Evolutionary conservation across 2,797 vertebrate genomes (phyloP).

Genomic region (Manis javanica): DNA sequence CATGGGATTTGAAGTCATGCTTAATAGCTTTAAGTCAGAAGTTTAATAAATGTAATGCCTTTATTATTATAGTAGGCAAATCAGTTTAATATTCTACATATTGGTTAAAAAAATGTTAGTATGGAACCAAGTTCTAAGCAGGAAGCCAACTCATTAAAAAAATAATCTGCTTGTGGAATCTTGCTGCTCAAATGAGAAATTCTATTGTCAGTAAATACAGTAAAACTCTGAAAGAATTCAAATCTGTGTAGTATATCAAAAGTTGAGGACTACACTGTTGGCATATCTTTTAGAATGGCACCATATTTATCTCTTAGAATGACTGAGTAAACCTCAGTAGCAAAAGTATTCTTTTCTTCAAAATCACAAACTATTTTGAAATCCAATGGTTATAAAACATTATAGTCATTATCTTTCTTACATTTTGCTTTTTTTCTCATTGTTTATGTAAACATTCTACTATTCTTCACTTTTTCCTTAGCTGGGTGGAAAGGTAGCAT

Average conservation of each 20-base stretch:
- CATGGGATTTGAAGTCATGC: background rate
- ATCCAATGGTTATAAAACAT: background rate
- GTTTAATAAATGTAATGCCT: background rate
- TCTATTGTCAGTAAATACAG: background rate
- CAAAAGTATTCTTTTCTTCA: background rate
- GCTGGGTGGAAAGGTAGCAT: background rate
- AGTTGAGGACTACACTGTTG: background rate
- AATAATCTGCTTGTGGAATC: background rate
- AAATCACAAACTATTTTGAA: background rate
- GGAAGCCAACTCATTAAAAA: background rate
- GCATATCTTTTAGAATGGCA: background rate
- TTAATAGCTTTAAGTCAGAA: background rate
- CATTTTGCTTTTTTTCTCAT: background rate
- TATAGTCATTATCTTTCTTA: background rate
- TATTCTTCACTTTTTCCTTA: slow-evolving; percentile 25
- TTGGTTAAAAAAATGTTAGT: background rate
- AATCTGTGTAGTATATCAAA: background rate
- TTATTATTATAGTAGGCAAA: slow-evolving; percentile 7
- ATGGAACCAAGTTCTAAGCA: slow-evolving; percentile 16
- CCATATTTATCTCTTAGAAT: background rate
- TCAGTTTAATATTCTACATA: background rate
- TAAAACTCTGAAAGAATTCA: background rate
- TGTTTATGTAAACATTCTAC: background rate
- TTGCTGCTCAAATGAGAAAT: background rate
- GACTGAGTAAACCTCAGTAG: background rate